Conservation (phyloP, 2,113 vertebrate species). For the Morone saxatilis region DNA sequence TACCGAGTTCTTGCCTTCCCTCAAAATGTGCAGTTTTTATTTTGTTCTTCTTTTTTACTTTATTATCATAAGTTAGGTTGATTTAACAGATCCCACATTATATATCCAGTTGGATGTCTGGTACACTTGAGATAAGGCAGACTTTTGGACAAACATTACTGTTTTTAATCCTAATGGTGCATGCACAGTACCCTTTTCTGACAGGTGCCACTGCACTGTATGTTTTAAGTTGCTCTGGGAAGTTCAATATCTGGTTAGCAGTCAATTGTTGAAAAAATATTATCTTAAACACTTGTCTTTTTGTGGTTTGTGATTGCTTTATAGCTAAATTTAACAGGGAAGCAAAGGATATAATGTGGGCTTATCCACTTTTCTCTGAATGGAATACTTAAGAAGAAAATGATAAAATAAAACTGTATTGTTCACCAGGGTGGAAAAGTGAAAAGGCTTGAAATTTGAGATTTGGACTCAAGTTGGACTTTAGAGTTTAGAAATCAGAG, state of each 20-base stretch:
- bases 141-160: neutral
- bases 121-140: neutral
- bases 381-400: too few species aligned
- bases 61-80: conserved; percentile 2
- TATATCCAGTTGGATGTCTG: neutral
- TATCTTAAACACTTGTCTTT: too few species aligned
- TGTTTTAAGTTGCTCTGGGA: neutral
- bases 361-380: too few species aligned
- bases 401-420: too few species aligned
- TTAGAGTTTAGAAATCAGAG: neutral
- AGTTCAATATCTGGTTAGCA: neutral
- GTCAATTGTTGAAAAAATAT: too few species aligned
- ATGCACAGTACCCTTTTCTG: neutral
- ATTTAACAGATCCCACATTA: conserved; percentile 8
- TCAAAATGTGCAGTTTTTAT: conserved; percentile 37
- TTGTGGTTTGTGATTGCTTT: too few species aligned
- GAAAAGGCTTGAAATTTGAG: neutral
- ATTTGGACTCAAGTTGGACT: neutral
- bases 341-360: too few species aligned
- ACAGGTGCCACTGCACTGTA: neutral
- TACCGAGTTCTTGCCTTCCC: neutral
- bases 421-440: too few species aligned
- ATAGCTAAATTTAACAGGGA: too few species aligned
- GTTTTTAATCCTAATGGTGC: neutral
- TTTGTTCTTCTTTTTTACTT: conserved; percentile 4